These are phyloP conservation scores for Drosophila neonasuta DNA, from an alignment of 2,888 invertebrate genomes.

Conservation along the genomic window DNA sequence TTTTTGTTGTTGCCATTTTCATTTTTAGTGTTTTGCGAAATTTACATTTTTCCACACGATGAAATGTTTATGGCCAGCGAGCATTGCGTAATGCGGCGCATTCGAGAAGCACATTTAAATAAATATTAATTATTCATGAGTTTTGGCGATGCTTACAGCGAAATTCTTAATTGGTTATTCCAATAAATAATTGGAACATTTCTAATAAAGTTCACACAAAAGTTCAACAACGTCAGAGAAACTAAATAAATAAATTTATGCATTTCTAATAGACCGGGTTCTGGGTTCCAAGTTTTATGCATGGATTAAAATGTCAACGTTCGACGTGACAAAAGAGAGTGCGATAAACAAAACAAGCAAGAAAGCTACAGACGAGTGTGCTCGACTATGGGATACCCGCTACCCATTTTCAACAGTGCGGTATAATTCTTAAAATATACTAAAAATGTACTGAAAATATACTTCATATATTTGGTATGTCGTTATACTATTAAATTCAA, in stretches of 20 bases:
- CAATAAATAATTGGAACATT: conserved; percentile 46
- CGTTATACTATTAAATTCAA: too few species aligned
- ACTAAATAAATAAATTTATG: conserved; percentile 14
- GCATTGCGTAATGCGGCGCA: conserved; percentile 41
- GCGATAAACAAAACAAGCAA: neutral
- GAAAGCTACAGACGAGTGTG: neutral
- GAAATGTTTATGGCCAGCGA: conserved; percentile 9
- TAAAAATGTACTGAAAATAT: too few species aligned
- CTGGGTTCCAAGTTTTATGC: conserved; percentile 6
- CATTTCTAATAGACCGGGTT: conserved; percentile 20
- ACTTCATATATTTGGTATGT: too few species aligned
- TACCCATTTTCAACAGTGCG: too few species aligned
- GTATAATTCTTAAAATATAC: neutral
- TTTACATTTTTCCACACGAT: conserved; percentile 43
- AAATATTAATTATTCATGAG: conserved; percentile 40
- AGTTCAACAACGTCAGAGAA: neutral
- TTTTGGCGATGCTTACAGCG: conserved; percentile 14
- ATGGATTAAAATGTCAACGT: conserved; percentile 54
- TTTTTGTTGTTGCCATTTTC: conserved; percentile 1
- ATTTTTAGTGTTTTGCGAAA: conserved; percentile 21
- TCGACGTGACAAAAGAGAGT: conserved; percentile 19
- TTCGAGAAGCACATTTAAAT: conserved; percentile 20
- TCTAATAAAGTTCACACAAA: conserved; percentile 31
- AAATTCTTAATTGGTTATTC: conserved; percentile 44
- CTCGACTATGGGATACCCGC: too few species aligned